These are phyloP conservation scores for Hystrix cristata DNA, from an alignment of 2,113 vertebrate species.

Conservation along the genomic window DNA sequence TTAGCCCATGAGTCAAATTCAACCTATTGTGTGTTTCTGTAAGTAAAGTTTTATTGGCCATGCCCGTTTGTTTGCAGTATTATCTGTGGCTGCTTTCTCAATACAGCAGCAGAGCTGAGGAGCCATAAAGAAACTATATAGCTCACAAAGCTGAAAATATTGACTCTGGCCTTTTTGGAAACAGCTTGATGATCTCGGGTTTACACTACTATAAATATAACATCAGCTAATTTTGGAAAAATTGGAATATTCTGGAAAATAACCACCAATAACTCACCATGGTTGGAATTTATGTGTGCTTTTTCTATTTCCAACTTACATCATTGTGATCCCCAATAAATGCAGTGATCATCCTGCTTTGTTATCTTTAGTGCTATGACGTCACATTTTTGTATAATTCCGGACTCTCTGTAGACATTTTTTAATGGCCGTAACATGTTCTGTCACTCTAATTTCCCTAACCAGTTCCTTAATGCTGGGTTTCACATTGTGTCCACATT, in stretches of 20 bases:
- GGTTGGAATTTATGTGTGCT: background rate
- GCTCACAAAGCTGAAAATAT: background rate
- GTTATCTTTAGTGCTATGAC: background rate
- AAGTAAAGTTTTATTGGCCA: slow-evolving; percentile 68
- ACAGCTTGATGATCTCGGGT: background rate
- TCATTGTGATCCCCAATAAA: background rate
- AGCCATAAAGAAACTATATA: background rate
- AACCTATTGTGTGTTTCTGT: background rate
- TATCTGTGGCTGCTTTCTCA: background rate
- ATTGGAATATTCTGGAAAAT: background rate
- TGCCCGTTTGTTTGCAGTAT: background rate
- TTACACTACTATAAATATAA: background rate
- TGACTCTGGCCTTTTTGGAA: background rate
- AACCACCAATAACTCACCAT: background rate
- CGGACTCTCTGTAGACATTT: background rate
- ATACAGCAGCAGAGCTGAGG: background rate
- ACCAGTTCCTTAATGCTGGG: background rate
- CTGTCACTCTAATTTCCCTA: background rate
- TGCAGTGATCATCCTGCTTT: background rate
- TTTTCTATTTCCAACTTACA: background rate
- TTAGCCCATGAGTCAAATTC: background rate
- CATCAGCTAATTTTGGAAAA: background rate
- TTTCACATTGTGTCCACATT: background rate
- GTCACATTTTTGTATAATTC: background rate
- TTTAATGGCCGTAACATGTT: background rate